Evolutionary conservation across 2,797 vertebrate species (phyloP), one percentile per base, ranked within the genome.

Genomic region (Intellagama lesueurii): DNA sequence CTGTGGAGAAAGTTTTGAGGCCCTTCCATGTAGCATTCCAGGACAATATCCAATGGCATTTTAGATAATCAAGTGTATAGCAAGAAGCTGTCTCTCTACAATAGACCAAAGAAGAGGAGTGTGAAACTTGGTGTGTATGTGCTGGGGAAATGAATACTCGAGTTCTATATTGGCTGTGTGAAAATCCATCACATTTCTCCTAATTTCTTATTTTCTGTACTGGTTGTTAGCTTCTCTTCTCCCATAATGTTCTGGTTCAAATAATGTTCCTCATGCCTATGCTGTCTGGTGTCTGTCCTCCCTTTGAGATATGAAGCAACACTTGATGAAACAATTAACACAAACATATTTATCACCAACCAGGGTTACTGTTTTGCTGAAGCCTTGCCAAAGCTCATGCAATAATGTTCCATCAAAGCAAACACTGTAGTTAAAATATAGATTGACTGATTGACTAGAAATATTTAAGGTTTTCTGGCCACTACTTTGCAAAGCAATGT

Each of bases 21-120:
- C 82, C 7, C 1, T 91, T 2, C 0, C 19, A 14, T 0, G 0
- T 0, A 0, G 24, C 49, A 0, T 30, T 83, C 0, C 83, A 24
- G 75, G 47, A 76, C 30, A 91, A 86, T 3, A 86, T 4, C 11
- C 2, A 5, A 80, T 44, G 72, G 26, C 3, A 11, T 87, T 30
- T 93, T 68, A 22, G 56, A 70, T 47, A 83, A 1, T 0, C 7
- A 1, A 24, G 44, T 22, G 7, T 56, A 12, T 0, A 0, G 40
- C 4, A 78, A 81, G 26, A 81, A 52, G 26, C 14, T 30, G 44
- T 68, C 22, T 35, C 32, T 35, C 77, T 26, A 52, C 14, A 76
- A 30, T 32, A 35, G 44, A 40, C 22, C 69, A 76, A 22, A 35
- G 81, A 78, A 19, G 79, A 89, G 28, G 86, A 83, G 2, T 3